Percentiles rank a stretch among this genome's conserved stretches.
These are phyloP conservation scores for Drosophila tsacasi DNA, from an alignment of 1,140 invertebrate species.

Conservation along the genomic window DNA sequence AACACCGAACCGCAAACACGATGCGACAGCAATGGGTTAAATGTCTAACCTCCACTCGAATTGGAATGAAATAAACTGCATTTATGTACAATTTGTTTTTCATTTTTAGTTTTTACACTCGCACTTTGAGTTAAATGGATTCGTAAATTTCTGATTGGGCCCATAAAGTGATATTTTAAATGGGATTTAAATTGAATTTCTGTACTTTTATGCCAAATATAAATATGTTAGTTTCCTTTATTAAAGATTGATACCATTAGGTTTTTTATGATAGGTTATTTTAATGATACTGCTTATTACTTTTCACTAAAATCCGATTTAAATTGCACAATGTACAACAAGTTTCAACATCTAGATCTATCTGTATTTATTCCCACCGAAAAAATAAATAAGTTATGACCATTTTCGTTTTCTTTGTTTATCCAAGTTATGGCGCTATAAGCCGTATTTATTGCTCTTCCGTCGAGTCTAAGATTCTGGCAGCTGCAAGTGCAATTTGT, in stretches of 20 bases:
- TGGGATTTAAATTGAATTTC: neutral
- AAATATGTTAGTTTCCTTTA: neutral
- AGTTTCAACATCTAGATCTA: neutral
- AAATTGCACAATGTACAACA: too few species aligned
- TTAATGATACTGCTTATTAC: neutral
- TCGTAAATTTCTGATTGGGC: too few species aligned
- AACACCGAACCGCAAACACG: constrained; percentile 33
- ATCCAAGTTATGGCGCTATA: constrained; percentile 17
- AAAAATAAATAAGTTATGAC: neutral
- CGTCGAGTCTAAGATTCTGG: constrained; percentile 25
- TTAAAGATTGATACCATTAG: too few species aligned
- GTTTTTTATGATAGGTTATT: too few species aligned
- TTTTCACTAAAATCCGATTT: neutral
- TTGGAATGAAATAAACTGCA: constrained; percentile 57
- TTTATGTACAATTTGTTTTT: constrained; percentile 45
- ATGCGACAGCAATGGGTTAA: constrained; percentile 31
- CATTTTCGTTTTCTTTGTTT: constrained; percentile 17
- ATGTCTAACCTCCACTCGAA: constrained; percentile 49
- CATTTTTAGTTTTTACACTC: neutral
- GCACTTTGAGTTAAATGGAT: neutral
- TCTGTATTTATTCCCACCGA: neutral
- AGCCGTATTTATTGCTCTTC: constrained; percentile 45
- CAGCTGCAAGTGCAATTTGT: constrained; percentile 40
- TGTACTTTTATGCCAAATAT: neutral
- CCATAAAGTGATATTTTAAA: neutral